Evolutionary conservation across 2,797 vertebrate species (phyloP).

Genomic region (Nyctibius grandis): DNA sequence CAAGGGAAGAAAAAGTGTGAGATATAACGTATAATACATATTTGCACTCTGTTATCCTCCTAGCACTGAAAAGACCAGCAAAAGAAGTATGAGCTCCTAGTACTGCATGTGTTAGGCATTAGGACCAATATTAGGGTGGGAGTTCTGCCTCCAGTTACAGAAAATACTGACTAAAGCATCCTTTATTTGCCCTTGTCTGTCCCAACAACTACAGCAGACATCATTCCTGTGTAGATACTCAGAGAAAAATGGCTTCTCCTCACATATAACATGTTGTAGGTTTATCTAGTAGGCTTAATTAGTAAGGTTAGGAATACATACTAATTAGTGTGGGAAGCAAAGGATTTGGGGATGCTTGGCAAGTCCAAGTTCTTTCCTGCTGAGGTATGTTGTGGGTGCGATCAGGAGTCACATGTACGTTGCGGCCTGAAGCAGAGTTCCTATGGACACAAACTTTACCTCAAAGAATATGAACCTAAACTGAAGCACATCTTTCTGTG

Average conservation of each 20-base stretch:
- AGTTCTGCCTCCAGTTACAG: not conserved
- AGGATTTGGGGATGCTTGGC: not conserved
- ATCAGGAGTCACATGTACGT: not conserved
- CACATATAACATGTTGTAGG: not conserved
- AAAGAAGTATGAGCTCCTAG: not conserved
- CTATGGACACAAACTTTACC: not conserved
- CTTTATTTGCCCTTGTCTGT: not conserved
- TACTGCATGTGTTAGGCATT: not conserved
- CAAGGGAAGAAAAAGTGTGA: not conserved
- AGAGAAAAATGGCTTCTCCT: not conserved
- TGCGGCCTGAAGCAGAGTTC: not conserved
- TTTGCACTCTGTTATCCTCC: not conserved
- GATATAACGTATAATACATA: accelerated
- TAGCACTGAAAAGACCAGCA: not conserved
- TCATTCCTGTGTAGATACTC: not conserved
- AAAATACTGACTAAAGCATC: not conserved
- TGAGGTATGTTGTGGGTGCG: not conserved
- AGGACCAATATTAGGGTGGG: not conserved
- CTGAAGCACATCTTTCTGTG: not conserved
- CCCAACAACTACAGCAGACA: not conserved
- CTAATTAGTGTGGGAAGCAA: not conserved
- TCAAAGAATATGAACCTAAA: not conserved
- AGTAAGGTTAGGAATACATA: not conserved
- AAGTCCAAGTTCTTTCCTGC: not conserved
- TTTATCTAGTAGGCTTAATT: not conserved